A percentile compares a stretch with the other conserved stretches of the same genome.
These are phyloP conservation scores for Cyprinodon tularosa DNA, from an alignment of 2,113 vertebrate genomes.

Conservation along the genomic window DNA sequence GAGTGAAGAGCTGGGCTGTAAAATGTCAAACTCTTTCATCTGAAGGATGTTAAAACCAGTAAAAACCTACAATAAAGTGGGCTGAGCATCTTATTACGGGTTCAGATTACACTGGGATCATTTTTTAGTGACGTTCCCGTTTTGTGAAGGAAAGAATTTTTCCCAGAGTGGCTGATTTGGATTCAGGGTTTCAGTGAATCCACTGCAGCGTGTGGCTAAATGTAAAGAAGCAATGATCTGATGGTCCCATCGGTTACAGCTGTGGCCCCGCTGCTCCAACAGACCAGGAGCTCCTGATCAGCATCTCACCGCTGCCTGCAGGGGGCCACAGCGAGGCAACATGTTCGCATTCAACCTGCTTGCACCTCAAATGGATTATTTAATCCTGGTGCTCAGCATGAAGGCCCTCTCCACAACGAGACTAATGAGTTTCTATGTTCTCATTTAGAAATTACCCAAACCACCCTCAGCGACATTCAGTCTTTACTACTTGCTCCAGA, in stretches of 20 bases:
- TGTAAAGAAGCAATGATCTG: too few relatives aligned
- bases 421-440: constrained; percentile 40
- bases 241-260: too few relatives aligned
- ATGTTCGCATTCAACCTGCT: not conserved
- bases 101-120: not conserved
- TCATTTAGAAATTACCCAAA: constrained; percentile 13
- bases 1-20: not conserved
- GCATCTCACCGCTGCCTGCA: not conserved
- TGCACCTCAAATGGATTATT: not conserved
- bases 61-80: not conserved
- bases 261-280: too few relatives aligned
- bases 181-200: not conserved
- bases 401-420: not conserved
- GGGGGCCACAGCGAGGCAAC: not conserved
- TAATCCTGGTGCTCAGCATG: constrained; percentile 15
- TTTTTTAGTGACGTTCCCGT: not conserved
- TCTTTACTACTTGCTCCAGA: too few relatives aligned
- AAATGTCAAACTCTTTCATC: not conserved
- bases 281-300: not conserved
- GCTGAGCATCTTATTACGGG: too few relatives aligned
- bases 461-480: constrained; percentile 5
- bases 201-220: too few relatives aligned
- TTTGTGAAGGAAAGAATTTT: not conserved
- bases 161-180: too few relatives aligned
- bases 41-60: not conserved